Evolutionary conservation across 2,797 vertebrate species (phyloP).

Genomic region (Eremophila alpestris): DNA sequence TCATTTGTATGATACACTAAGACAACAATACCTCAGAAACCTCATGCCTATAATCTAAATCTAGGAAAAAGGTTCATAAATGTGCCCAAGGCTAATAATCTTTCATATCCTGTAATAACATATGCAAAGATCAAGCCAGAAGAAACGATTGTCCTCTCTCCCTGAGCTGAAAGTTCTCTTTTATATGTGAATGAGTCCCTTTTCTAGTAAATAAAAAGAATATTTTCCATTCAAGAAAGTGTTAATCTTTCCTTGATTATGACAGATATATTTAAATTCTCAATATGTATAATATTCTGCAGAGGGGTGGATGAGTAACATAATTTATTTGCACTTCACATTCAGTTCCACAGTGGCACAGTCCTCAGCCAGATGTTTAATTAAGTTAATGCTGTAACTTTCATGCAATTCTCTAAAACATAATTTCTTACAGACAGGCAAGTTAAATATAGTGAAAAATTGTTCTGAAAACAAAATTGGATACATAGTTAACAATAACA

Average conservation of each 20-base stretch:
- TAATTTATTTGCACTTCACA: slow-evolving; percentile 43
- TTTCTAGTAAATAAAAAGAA: slow-evolving; percentile 21
- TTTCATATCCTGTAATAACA: neutral
- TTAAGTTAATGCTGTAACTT: slow-evolving; percentile 45
- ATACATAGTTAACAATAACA: neutral
- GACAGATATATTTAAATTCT: slow-evolving; percentile 18
- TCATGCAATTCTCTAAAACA: neutral
- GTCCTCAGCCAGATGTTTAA: slow-evolving; percentile 47
- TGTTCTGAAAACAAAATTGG: slow-evolving; percentile 12
- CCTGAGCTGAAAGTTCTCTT: neutral
- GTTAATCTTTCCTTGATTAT: neutral
- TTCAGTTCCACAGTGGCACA: slow-evolving; percentile 11
- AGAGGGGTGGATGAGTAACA: neutral
- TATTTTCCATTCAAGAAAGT: neutral
- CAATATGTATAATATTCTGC: neutral
- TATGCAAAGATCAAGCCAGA: neutral
- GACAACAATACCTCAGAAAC: neutral
- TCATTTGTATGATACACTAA: neutral
- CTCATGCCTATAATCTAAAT: neutral
- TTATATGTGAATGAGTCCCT: neutral
- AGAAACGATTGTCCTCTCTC: slow-evolving; percentile 1
- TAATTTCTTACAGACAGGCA: neutral
- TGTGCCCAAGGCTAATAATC: neutral
- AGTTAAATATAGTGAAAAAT: slow-evolving; percentile 40
- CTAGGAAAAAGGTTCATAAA: neutral